Base-by-base conservation (phyloP, 2,797 vertebrate species). In the Chaenodraco wilsoni region DNA sequence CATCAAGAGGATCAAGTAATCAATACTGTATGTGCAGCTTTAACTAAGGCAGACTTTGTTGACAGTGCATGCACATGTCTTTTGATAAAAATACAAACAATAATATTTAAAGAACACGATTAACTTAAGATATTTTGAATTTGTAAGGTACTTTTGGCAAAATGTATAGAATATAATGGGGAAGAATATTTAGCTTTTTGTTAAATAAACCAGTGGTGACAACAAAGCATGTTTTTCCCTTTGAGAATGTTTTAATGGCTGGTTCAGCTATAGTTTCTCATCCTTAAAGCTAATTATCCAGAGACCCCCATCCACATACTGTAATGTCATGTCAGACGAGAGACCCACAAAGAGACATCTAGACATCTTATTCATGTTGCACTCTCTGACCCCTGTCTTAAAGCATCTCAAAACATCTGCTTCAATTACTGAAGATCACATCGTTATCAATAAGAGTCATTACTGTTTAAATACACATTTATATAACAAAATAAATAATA, bases 1-100 rank as follows among this genome's bases (percentile, higher is more conserved):
- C 68, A 74, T 61, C 23, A 57, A 31, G 15, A 49, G 8, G 52
- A 52, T 43, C 65, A 82, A 82, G 65, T 71, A 78, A 77, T 65
- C n/a, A 60, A 50, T 52, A 63, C 23, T 13, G n/a, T 48, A 23
- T 67, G 3, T 33, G 61, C 9, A 72, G 49, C 4, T 69, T 13
- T 15, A 44, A 45, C 5, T 9, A 48, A 10, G 31, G n/a, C 44
- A 17, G 68, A 69, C 14, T 31, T 43, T 5, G 45, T 51, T 68
- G 21, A 48, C 9, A 14, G 8, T 41, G n/a, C 7, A 59, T 65
- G 31, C 5, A 49, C 17, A 16, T 61, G 16, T 33, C 27, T 61
- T 63, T 57, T 41, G 10, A 58, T 16, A 5, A 59, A 54, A 5
- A 54, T 31, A 56, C 4, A 63, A n/a, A 33, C 13, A 62, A 9